Base-by-base conservation (phyloP, 2,113 vertebrate genomes). In the Pseudorectes ferrugineus region DNA sequence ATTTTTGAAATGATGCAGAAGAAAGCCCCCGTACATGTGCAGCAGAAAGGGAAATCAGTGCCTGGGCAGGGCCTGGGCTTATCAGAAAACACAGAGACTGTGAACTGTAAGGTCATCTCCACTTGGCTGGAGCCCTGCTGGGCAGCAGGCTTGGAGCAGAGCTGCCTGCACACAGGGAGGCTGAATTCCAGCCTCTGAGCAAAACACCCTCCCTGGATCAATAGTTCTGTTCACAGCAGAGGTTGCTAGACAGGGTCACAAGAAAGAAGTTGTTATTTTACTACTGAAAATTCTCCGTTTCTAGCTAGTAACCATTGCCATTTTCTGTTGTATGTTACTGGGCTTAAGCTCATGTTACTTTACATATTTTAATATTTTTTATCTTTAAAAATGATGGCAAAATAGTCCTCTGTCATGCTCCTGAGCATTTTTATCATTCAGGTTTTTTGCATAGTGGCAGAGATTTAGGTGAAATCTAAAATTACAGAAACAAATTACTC, bases 141-240 rank as follows among this genome's bases (percentile, higher is more conserved):
- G 84, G 59, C 67, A 81, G 73, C 70, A 35, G 21, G 26, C 70
- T 87, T 8, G 62, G 43, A 59, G 61, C 8, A 83, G 78, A 88
- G 66, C 61, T 93, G 66, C 48, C 68, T 71, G 78, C 78, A 55
- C 67, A 59, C 36, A n/a, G 63, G 42, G 58, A 86, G 38, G 40
- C 75, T 83, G 67, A 73, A 76, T 76, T 73, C 49, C 61, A 91
- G 46, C 49, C 59, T 68, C 62, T 12, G 83, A 91, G 63, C 67
- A 83, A 88, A 93, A 62, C 62, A 76, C 18, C 51, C 49, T 48
- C 36, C 70, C 86, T 36, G 63, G 75, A 92, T 95, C 86, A 66
- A 92, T 92, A 86, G 67, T 92, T 88, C 86, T 93, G 71, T 88
- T 92, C 86, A 49, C 67, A 73, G 79, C 58, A 86, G 49, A 85